phyloP scores from a whole-genome alignment of 2,888 invertebrate species.

The Sesamia inferens region DNA sequence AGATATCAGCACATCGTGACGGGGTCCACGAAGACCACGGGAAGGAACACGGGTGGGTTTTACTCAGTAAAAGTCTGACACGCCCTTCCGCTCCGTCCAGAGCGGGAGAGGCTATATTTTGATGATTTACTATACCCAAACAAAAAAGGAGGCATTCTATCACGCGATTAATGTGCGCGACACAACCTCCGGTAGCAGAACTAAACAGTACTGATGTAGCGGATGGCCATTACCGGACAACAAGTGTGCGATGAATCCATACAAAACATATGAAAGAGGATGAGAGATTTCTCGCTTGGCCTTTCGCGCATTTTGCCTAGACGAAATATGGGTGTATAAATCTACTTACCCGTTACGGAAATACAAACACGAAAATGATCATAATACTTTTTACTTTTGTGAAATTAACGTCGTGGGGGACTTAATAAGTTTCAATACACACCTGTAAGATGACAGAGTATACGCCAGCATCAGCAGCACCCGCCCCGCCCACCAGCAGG shows the following conservation, averaged over 20 bases:
- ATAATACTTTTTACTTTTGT: not conserved
- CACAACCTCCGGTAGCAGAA: no score
- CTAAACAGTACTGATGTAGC: not conserved
- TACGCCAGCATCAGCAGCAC: slow-evolving; percentile 90
- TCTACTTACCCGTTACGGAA: not conserved
- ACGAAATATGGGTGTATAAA: not conserved
- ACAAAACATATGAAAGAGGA: not conserved
- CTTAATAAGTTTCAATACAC: slow-evolving; percentile 9
- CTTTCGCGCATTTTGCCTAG: not conserved
- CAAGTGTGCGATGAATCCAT: not conserved
- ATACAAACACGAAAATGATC: not conserved
- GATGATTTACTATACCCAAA: no score
- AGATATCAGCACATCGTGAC: no score
- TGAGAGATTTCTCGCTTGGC: not conserved
- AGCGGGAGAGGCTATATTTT: no score
- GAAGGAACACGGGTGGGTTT: no score
- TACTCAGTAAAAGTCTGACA: no score
- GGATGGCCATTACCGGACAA: not conserved
- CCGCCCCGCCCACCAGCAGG: slow-evolving; percentile 90
- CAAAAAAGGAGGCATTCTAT: not conserved
- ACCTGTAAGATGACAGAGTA: slow-evolving; percentile 94
- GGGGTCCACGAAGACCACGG: no score
- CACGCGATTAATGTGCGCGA: not conserved
- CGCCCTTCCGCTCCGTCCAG: no score
- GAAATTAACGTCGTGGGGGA: not conserved